Evolutionary conservation across 2,888 invertebrate genomes (phyloP), one percentile per base, ranked within the genome.

Genomic region (Pherbina coryleti): DNA sequence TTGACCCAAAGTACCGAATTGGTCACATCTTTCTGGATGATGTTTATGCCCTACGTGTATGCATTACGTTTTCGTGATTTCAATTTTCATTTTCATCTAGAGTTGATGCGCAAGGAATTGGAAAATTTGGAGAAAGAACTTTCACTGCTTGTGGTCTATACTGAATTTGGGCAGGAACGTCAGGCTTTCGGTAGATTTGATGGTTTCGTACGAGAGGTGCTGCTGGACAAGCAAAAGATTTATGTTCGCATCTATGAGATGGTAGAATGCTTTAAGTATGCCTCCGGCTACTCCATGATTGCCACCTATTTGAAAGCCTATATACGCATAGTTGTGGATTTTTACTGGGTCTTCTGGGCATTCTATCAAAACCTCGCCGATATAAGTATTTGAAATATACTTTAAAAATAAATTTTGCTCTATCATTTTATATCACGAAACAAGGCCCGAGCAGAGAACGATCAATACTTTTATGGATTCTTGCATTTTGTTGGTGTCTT

Each of bases 281-380:
- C 85, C 2, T 86, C 85, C 22, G 79, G 82, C n/a, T 86, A 69
- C 73, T 87, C 87, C 62, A 79, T 86, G 60, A 62, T 86, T 5
- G 71, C 81, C 0, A 83, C 83, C 0, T 72, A 85, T 28, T 74
- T 86, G 0, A 82, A 82, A 79, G 83, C 82, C 55, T 85, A 82
- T n/a, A 78, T 83, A 0, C 82, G 85, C 14, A 57, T 85, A 0
- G 76, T 83, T 5, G 83, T 86, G 4, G 87, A 85, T 14, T 69
- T 49, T 25, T 69, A 79, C 55, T 81, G 81, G 81, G 34, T 70
- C 17, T 79, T 71, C 62, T 81, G 76, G 78, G 31, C 70, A 25
- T 34, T 72, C 19, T 7, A 25, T 51, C 49, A 49, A 25, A 28
- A 69, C 7, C 5, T 69, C 3, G 8, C 22, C 14, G 34, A 69